Conservation (phyloP, 2,797 vertebrate genomes). For the Helicolenus hilgendorfi region DNA sequence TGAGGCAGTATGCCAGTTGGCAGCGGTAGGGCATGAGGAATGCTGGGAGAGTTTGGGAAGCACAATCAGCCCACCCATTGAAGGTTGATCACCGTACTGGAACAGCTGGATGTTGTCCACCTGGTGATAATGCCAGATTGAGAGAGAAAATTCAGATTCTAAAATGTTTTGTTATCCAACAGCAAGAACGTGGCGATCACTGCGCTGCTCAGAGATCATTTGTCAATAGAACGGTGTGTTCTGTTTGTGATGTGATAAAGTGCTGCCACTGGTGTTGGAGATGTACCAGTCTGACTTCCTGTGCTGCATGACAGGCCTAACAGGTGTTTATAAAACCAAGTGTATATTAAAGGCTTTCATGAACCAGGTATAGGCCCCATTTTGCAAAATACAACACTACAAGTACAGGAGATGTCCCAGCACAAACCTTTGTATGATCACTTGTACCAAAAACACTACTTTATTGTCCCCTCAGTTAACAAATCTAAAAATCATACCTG, state of each 20-base stretch:
- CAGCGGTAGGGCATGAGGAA: constrained; percentile 57
- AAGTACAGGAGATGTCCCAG: background rate
- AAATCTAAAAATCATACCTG: background rate
- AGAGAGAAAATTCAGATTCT: background rate
- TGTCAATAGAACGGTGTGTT: background rate
- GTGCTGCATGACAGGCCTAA: background rate
- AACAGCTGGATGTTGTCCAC: constrained; percentile 41
- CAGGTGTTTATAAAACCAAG: constrained; percentile 1
- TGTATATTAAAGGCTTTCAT: constrained; percentile 30
- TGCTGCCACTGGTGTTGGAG: background rate
- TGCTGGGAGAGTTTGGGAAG: constrained; percentile 47
- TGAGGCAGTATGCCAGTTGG: constrained; percentile 64
- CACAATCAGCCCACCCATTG: constrained; percentile 33
- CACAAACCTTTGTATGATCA: background rate
- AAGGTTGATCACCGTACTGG: constrained; percentile 10
- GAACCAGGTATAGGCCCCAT: background rate
- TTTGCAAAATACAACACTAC: background rate
- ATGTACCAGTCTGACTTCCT: background rate
- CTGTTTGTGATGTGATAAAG: background rate
- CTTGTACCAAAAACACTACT: background rate
- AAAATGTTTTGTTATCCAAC: background rate
- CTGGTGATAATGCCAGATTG: constrained; percentile 2
- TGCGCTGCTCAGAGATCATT: background rate
- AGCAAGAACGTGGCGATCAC: background rate
- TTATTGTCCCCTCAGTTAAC: background rate